phyloP scores from a whole-genome alignment of 2,888 invertebrate genomes.

The Papilio demoleus region DNA sequence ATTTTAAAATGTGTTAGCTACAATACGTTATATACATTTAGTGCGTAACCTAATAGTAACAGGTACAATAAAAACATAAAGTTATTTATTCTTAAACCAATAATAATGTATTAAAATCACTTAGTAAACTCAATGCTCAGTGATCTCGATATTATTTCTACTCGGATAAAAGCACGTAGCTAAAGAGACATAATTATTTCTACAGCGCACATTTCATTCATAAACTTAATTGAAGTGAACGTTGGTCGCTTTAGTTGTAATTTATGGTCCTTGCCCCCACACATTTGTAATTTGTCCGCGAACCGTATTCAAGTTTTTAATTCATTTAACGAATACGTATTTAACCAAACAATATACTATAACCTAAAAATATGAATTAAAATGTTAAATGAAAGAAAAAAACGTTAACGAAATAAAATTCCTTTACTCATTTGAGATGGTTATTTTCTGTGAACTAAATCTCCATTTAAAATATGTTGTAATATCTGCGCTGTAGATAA shows the following conservation, averaged over 20 bases:
- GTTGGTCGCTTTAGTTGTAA: slow-evolving; percentile 10
- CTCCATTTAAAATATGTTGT: too few relatives aligned
- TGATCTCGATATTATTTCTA: background rate
- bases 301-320: background rate
- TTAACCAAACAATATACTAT: background rate
- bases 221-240: slow-evolving; percentile 19
- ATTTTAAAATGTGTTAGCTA: too few relatives aligned
- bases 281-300: slow-evolving; percentile 3
- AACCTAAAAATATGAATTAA: too few relatives aligned
- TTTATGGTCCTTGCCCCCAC: background rate
- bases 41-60: too few relatives aligned
- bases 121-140: background rate
- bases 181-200: background rate
- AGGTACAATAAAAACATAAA: too few relatives aligned
- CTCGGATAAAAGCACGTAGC: slow-evolving; percentile 3
- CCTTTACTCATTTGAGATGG: too few relatives aligned
- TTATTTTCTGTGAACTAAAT: too few relatives aligned
- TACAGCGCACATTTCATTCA: background rate
- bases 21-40: too few relatives aligned
- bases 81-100: too few relatives aligned
- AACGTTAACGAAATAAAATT: too few relatives aligned
- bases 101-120: background rate
- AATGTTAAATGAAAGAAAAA: too few relatives aligned
- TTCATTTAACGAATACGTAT: slow-evolving; percentile 4
- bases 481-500: too few relatives aligned